Base-by-base conservation (phyloP, 2,113 vertebrate species). In the Podiceps cristatus region DNA sequence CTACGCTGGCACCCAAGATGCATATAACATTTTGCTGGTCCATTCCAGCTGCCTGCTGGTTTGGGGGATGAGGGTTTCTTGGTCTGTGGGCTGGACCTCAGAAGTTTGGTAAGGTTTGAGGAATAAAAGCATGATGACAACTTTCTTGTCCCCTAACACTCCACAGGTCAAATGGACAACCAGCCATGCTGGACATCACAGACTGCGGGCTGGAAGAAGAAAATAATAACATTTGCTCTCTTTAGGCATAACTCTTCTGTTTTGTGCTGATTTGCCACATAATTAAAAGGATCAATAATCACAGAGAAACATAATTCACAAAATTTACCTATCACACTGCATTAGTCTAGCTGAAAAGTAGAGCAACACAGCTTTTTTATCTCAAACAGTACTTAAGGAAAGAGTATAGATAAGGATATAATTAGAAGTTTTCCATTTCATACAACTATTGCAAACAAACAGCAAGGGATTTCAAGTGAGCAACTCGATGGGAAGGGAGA, bases 371-470 rank as follows among this genome's bases (percentile, higher is more conserved):
- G 27, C 11, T 87, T 80, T 93, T 77, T 78, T 27, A 75, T 90
- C 64, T 92, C 56, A 28, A 59, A 40, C 10, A 35, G n/a, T 42
- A 88, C 72, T 88, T 25, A 3, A 93, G 60, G 60, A 44, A 76
- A 68, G 44, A 64, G 35, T 31, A 33, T 67, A 82, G 64, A 89
- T 85, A 86, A 88, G 45, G 56, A 75, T 69, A 75, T 69, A 95
- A 80, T 80, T 80, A 86, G 47, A 92, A 88, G 47, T 50, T 91
- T 86, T 92, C 60, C 5, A 80, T 91, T 92, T 94, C 76, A 86
- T 80, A 77, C 59, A 59, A 74, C 75, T 64, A 47, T 71, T 78
- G 67, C 59, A 93, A 94, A 86, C 31, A 85, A 95, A 92, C 78
- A 86, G 75, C 1, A 0, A n/a, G 63, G 35, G 19, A 85, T 60